phyloP scores from a whole-genome alignment of 2,113 vertebrate species.

The Xenus cinereus region DNA sequence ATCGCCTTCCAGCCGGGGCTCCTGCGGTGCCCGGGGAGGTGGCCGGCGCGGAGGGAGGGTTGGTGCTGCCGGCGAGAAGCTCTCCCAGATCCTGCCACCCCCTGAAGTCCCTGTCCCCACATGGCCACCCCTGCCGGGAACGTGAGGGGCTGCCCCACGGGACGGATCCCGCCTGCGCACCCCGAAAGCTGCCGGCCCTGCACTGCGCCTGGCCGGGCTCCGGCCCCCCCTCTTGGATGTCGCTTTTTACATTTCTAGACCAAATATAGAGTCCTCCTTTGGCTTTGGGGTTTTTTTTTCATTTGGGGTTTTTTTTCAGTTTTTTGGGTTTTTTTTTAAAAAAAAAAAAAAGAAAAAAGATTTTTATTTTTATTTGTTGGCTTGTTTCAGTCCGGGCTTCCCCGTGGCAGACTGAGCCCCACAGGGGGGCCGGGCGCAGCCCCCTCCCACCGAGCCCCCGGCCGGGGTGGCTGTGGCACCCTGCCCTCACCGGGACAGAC shows the following conservation, averaged over 20 bases:
- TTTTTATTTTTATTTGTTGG: not conserved
- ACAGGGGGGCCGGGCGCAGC: not conserved
- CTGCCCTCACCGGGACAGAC: not conserved
- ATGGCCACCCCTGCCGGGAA: rapidly evolving
- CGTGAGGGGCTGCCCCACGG: not conserved
- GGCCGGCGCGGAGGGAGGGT: not conserved
- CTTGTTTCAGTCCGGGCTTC: not conserved
- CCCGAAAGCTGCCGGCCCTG: not conserved
- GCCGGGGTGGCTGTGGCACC: not conserved
- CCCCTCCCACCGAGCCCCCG: not conserved
- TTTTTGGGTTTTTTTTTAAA: not conserved
- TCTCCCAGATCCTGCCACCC: not conserved
- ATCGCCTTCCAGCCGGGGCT: not conserved
- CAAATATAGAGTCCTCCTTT: slow-evolving; percentile 55
- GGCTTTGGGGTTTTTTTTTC: not conserved
- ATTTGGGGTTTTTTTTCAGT: not conserved
- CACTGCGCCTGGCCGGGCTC: not conserved
- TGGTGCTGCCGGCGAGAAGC: not conserved
- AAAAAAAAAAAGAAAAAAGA: not conserved
- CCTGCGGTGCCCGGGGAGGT: not conserved
- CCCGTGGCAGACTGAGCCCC: not conserved
- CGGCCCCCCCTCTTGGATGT: not conserved
- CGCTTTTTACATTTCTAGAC: slow-evolving; percentile 69
- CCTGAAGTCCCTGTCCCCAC: not conserved
- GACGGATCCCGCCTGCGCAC: not conserved